Evolutionary conservation across 1,140 invertebrate genomes (phyloP).

Genomic region (Choristoneura fumiferana): DNA sequence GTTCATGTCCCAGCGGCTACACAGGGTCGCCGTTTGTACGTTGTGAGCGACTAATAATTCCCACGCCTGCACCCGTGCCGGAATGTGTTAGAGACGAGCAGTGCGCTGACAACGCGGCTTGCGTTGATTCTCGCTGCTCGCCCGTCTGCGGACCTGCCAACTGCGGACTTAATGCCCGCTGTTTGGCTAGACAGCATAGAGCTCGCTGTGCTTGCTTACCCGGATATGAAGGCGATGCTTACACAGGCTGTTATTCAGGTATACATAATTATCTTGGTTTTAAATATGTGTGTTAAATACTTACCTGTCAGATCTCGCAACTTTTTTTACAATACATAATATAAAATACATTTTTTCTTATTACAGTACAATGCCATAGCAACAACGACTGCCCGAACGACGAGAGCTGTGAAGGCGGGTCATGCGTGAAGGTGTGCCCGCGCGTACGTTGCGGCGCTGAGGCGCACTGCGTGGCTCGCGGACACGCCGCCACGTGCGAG

Average conservation of each 20-base stretch:
- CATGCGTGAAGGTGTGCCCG: conserved; percentile 90
- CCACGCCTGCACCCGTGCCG: conserved; percentile 79
- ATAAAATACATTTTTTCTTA: conserved; percentile 24
- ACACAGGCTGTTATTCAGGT: conserved; percentile 88
- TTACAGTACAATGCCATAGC: conserved; percentile 89
- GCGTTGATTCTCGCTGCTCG: conserved; percentile 86
- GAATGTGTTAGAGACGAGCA: conserved; percentile 89
- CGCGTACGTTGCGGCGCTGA: conserved; percentile 90
- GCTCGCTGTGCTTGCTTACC: conserved; percentile 91
- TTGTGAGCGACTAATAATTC: conserved; percentile 79
- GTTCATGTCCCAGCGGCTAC: conserved; percentile 83
- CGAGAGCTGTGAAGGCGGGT: conserved; percentile 90
- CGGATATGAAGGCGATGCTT: conserved; percentile 91
- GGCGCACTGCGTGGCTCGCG: conserved; percentile 87
- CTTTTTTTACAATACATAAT: too few relatives aligned
- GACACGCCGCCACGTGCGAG: conserved; percentile 88
- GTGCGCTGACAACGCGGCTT: conserved; percentile 91
- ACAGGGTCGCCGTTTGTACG: conserved; percentile 88
- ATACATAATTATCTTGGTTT: conserved; percentile 31
- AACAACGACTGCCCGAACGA: conserved; percentile 90
- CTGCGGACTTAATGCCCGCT: conserved; percentile 90
- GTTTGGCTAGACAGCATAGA: conserved; percentile 88
- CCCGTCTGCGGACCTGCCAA: conserved; percentile 87
- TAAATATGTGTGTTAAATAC: too few relatives aligned
- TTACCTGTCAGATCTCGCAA: too few relatives aligned